phyloP scores from a whole-genome alignment of 2,797 vertebrate genomes.

The Eulemur mongoz region DNA sequence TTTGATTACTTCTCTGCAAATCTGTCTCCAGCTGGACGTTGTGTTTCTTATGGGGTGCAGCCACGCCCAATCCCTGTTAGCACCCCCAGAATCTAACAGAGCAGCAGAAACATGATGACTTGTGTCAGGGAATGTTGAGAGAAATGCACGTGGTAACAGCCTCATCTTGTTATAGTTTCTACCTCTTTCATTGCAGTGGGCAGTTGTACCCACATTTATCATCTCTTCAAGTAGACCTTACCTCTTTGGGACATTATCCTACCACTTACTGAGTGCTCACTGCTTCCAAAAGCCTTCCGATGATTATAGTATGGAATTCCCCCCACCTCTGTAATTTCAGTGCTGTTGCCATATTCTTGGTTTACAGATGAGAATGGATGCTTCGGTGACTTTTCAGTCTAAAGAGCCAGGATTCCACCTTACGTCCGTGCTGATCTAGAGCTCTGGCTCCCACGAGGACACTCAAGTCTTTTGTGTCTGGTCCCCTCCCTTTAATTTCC shows the following conservation, averaged over 20 bases:
- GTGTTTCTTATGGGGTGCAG: not conserved
- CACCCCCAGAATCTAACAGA: not conserved
- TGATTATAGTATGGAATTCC: no score
- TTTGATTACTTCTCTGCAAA: not conserved
- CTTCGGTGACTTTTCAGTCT: not conserved
- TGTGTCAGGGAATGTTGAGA: not conserved
- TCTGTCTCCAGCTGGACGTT: not conserved
- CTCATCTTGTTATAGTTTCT: not conserved
- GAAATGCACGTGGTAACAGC: no score
- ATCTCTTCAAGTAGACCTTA: not conserved
- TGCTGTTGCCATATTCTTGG: rapidly evolving
- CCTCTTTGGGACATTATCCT: not conserved
- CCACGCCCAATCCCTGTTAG: not conserved
- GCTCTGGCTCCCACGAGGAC: rapidly evolving
- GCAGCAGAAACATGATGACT: not conserved
- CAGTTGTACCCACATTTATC: no score
- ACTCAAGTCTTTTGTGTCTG: rapidly evolving
- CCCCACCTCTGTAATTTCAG: not conserved
- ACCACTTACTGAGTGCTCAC: not conserved
- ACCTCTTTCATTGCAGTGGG: not conserved
- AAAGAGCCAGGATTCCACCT: not conserved
- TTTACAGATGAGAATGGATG: not conserved
- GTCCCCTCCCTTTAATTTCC: rapidly evolving
- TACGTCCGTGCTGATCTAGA: rapidly evolving
- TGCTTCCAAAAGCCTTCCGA: not conserved